Evolutionary conservation across 2,797 vertebrate genomes (phyloP), one percentile per base, ranked within the genome.

Genomic region (Lepidocolaptes lacrymiger): DNA sequence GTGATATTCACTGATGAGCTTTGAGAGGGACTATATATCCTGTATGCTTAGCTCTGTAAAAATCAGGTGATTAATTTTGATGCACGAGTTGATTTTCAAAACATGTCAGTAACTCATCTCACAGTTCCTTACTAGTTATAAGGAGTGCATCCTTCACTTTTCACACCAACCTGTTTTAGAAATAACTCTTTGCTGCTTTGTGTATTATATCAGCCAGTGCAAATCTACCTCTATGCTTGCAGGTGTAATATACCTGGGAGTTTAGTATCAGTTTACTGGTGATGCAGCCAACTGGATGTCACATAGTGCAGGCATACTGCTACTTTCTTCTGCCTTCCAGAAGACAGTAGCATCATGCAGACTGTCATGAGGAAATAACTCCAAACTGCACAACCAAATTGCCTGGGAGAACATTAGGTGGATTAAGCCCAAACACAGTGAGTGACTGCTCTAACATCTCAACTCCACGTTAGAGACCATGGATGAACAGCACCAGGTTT

Each of bases 281-380:
- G n/a, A 30, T 67, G 49, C 56, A 51, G 34, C 18, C 48, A 52
- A 2, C 3, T 3, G 46, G 15, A 19, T 19, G 46, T n/a, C 18
- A 22, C 0, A 0, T 14, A 44, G 27, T 4, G 13, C 30, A 64
- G 52, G 15, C 22, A 2, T 4, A 3, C 1, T 67, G 0, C 18
- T 51, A 22, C 54, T 27, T 54, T 51, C 34, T 55, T 3, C 58
- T 51, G 22, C n/a, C 30, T 17, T 62, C 39, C 59, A 48, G 51
- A 36, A 77, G 49, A 27, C 7, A 19, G 23, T 2, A 19, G 0
- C 54, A 13, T 20, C n/a, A 16, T 24, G 21, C 14, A 49, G 32
- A 20, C 23, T 56, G 18, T 32, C 41, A 19, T 15, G 32, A 44
- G 49, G 27, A 68, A 58, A 54, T 7, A 8, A 56, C n/a, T 49